A percentile compares a stretch with the other conserved stretches of the same genome.
These are phyloP conservation scores for Thunnus thynnus DNA, from an alignment of 2,113 vertebrate species.

Conservation along the genomic window DNA sequence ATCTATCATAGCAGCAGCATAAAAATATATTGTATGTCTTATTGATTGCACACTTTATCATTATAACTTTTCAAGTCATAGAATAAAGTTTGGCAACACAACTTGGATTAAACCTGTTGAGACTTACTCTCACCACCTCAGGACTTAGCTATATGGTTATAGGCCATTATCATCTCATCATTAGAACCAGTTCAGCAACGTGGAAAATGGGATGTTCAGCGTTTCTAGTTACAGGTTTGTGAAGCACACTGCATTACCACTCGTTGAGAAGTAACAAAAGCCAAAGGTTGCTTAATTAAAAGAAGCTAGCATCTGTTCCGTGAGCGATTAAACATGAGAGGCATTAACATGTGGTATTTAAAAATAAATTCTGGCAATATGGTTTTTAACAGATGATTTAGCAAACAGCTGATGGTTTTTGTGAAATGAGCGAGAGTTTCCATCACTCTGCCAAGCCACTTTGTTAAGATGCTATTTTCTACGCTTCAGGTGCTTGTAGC, in stretches of 20 bases:
- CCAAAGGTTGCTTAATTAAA: conserved; percentile 82
- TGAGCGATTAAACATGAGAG: conserved; percentile 77
- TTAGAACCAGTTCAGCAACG: conserved; percentile 79
- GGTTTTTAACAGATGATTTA: conserved; percentile 84
- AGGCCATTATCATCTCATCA: conserved; percentile 75
- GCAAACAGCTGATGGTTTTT: conserved; percentile 80
- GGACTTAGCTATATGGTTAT: conserved; percentile 62
- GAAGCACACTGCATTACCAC: conserved; percentile 72
- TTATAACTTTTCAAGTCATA: conserved; percentile 22
- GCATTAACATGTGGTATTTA: conserved; percentile 76
- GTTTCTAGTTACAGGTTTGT: conserved; percentile 75
- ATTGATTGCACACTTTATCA: conserved; percentile 4
- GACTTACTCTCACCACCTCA: conserved; percentile 40
- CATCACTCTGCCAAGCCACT: conserved; percentile 57
- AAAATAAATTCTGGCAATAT: conserved; percentile 68
- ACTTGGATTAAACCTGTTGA: conserved; percentile 51
- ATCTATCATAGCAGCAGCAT: conserved; percentile 7
- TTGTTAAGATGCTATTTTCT: conserved; percentile 67
- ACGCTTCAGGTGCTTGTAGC: conserved; percentile 50
- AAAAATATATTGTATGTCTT: background rate
- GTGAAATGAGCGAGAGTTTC: conserved; percentile 53
- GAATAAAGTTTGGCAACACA: conserved; percentile 26
- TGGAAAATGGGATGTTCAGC: conserved; percentile 79
- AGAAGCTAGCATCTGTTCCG: conserved; percentile 79
- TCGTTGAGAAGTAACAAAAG: conserved; percentile 72